Percentiles rank a stretch among this genome's conserved stretches.
Conservation (phyloP, 1,140 invertebrate species). For the Himalopsyche phryganea region DNA sequence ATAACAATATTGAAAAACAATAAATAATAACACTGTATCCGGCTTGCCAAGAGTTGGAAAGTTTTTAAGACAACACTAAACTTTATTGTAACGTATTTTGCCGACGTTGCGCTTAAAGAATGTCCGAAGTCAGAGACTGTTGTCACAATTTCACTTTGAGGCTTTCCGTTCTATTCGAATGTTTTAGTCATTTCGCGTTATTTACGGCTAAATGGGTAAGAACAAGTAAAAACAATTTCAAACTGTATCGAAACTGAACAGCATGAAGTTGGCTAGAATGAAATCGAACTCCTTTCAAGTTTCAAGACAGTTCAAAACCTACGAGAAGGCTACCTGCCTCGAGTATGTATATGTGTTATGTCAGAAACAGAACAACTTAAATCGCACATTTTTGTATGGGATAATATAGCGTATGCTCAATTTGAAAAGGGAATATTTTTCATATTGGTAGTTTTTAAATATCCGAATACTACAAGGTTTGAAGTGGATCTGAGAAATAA, state of each 20-base stretch:
- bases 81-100: no score
- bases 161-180: no score
- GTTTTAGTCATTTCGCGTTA: no score
- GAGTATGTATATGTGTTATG: slow-evolving; percentile 5
- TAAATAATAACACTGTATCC: no score
- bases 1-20: no score
- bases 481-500: neutral
- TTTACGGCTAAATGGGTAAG: no score
- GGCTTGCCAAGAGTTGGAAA: no score
- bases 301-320: neutral
- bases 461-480: neutral
- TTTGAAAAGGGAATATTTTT: neutral
- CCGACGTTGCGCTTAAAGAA: no score
- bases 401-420: neutral
- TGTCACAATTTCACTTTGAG: no score
- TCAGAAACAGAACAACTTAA: slow-evolving; percentile 8
- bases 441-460: neutral
- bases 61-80: no score
- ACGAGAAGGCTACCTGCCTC: slow-evolving; percentile 18
- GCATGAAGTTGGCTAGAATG: neutral
- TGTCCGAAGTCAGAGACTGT: no score
- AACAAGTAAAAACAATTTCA: neutral
- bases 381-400: neutral
- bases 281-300: neutral
- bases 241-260: neutral